Evolutionary conservation across 2,888 invertebrate species (phyloP).

Genomic region (Drosophila hawaiiensis): DNA sequence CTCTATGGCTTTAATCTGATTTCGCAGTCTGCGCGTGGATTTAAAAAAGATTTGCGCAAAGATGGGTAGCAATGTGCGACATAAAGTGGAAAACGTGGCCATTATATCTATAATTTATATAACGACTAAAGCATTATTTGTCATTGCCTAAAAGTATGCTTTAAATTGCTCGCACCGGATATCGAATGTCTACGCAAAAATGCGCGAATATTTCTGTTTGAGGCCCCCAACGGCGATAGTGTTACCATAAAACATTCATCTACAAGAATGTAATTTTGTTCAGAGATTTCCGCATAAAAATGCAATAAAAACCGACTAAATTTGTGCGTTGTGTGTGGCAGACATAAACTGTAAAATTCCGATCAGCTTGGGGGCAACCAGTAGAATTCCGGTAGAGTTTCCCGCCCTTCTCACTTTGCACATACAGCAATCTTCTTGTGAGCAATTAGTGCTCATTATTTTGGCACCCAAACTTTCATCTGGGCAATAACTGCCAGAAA

Average conservation of each 20-base stretch:
- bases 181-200: constrained; percentile 42
- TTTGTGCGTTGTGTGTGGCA: constrained; percentile 18
- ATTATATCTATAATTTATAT: constrained; percentile 59
- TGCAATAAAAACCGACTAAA: constrained; percentile 20
- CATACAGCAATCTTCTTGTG: background rate
- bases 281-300: constrained; percentile 34
- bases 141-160: constrained; percentile 46
- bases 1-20: constrained; percentile 16
- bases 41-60: constrained; percentile 6
- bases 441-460: constrained; percentile 58
- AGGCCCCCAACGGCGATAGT: background rate
- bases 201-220: constrained; percentile 10
- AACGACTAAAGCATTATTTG: constrained; percentile 48
- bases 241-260: background rate
- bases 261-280: constrained; percentile 21
- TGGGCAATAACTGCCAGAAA: constrained; percentile 18
- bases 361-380: constrained; percentile 13
- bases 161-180: constrained; percentile 41
- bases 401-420: background rate
- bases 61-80: background rate
- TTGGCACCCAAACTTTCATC: constrained; percentile 15
- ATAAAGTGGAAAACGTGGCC: constrained; percentile 3
- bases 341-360: constrained; percentile 40
- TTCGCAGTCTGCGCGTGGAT: constrained; percentile 10
- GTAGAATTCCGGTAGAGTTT: constrained; percentile 17